Conservation (phyloP, 2,797 vertebrate genomes). For the Philypnodon macrostomus region DNA sequence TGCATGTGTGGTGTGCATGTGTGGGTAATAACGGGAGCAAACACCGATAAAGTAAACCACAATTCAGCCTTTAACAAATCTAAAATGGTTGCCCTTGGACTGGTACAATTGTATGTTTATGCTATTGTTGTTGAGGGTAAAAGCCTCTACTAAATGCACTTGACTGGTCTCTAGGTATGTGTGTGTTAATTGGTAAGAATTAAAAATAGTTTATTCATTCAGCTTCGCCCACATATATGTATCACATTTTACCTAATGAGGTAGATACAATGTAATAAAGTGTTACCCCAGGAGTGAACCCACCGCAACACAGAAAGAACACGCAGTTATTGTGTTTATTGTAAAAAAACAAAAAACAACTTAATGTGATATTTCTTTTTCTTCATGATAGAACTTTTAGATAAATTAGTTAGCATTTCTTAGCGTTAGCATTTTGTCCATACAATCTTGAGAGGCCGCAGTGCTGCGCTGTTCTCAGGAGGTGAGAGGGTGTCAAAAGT, state of each 20-base stretch:
- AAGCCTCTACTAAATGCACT: conserved; percentile 36
- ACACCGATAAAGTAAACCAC: conserved; percentile 54
- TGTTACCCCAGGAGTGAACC: no score
- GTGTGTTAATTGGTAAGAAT: background rate
- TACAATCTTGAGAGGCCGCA: conserved; percentile 26
- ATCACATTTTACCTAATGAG: no score
- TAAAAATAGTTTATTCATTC: no score
- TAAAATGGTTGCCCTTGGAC: conserved; percentile 49
- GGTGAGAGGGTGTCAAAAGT: conserved; percentile 50
- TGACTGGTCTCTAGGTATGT: no score
- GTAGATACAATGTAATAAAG: no score
- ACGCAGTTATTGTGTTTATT: no score
- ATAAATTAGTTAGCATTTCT: background rate
- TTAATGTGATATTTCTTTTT: background rate
- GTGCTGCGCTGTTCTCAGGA: conserved; percentile 32
- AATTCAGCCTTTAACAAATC: conserved; percentile 56
- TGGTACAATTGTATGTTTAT: conserved; percentile 45
- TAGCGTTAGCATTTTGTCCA: conserved; percentile 32
- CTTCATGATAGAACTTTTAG: background rate
- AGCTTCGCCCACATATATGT: no score
- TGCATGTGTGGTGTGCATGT: conserved; percentile 58
- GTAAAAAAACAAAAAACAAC: no score
- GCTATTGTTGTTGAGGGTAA: conserved; percentile 47
- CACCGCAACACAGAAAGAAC: no score
- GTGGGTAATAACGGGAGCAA: conserved; percentile 60